phyloP scores from a whole-genome alignment of 2,797 vertebrate genomes.

The Semaprochilodus insignis region DNA sequence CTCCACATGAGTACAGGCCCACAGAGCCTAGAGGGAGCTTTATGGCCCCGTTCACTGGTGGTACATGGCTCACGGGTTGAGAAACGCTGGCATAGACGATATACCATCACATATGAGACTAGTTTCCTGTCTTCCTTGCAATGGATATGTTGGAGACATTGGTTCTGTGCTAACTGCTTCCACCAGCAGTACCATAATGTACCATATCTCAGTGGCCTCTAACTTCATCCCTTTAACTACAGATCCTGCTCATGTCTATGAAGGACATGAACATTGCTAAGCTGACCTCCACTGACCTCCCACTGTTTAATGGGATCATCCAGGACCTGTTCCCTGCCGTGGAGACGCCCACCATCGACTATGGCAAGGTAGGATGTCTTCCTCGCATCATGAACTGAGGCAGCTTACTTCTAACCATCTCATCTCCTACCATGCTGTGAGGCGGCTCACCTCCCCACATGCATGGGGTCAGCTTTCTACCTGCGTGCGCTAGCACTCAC shows the following conservation, averaged over 20 bases:
- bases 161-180: background rate
- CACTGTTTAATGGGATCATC: constrained; percentile 84
- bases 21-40: too few species aligned
- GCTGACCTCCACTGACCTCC: constrained; percentile 82
- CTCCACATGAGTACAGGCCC: too few species aligned
- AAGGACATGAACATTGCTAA: constrained; percentile 92
- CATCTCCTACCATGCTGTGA: constrained; percentile 6
- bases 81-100: too few species aligned
- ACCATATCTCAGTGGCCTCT: background rate
- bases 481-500: background rate
- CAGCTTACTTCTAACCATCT: background rate
- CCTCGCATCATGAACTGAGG: constrained; percentile 10
- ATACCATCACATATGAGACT: too few species aligned
- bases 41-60: too few species aligned
- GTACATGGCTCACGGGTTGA: too few species aligned
- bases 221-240: constrained; percentile 15
- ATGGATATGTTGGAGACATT: background rate
- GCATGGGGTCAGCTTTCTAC: background rate
- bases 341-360: constrained; percentile 80
- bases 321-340: constrained; percentile 88
- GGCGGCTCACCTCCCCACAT: background rate
- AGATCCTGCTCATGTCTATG: constrained; percentile 90
- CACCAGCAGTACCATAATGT: background rate
- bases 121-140: too few species aligned
- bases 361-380: constrained; percentile 76